Percentiles rank a stretch among this genome's conserved stretches.
Conservation (phyloP, 2,797 vertebrate species). For the Gymnothorax reevesii region DNA sequence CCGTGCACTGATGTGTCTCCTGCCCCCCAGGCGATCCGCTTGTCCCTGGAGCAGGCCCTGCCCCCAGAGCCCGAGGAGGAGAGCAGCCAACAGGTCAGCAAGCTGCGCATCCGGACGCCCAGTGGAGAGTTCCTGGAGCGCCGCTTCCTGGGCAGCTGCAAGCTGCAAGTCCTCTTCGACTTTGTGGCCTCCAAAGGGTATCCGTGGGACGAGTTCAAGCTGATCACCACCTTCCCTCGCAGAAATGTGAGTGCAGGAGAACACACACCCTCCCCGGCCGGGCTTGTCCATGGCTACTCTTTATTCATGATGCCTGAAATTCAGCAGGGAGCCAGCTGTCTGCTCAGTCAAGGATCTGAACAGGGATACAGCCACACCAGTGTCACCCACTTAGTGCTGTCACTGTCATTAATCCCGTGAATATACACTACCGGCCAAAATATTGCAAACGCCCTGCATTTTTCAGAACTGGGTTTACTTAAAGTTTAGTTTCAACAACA, state of each 20-base stretch:
- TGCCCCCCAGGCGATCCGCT: conserved; percentile 86
- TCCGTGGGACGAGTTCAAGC: conserved; percentile 94
- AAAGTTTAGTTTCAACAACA: no score
- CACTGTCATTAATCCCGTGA: background rate
- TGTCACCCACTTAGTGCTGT: background rate
- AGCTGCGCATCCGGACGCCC: conserved; percentile 92
- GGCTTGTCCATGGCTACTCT: background rate
- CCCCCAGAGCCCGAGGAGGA: conserved; percentile 91
- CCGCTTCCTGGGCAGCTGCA: conserved; percentile 92
- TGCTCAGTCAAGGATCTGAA: background rate
- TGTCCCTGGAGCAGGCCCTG: conserved; percentile 92
- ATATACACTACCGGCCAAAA: no score
- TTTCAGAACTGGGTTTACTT: no score
- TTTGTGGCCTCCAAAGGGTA: conserved; percentile 98
- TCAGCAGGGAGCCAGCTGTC: background rate
- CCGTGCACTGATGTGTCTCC: background rate
- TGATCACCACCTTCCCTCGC: conserved; percentile 98
- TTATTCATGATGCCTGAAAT: background rate
- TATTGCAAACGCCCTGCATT: no score
- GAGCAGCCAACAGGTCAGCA: conserved; percentile 87
- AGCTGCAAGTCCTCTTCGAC: conserved; percentile 95
- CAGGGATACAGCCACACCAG: background rate
- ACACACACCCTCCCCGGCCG: background rate
- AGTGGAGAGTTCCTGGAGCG: conserved; percentile 95
- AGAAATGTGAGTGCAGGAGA: conserved; percentile 89